Percentiles rank a stretch among this genome's conserved stretches.
Conservation (phyloP, 2,113 vertebrate genomes). For the Xenopus borealis region DNA sequence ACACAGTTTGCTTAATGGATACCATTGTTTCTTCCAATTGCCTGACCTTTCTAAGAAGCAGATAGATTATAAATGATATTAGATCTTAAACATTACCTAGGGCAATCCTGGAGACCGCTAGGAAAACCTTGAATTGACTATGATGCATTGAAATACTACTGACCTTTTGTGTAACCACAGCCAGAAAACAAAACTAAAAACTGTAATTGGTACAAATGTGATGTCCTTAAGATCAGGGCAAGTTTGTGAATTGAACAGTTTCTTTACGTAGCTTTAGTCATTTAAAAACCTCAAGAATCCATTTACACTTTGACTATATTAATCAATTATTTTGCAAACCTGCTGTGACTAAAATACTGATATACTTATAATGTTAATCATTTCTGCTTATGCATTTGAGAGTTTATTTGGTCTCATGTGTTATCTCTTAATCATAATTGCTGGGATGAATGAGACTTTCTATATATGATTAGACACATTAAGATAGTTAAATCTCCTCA, state of each 20-base stretch:
- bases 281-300: background rate
- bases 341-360: too few relatives aligned
- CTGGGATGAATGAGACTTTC: background rate
- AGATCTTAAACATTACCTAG: constrained; percentile 39
- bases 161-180: constrained; percentile 40
- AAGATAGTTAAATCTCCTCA: background rate
- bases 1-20: constrained; percentile 16
- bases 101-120: constrained; percentile 28
- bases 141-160: constrained; percentile 29
- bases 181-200: constrained; percentile 16
- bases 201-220: constrained; percentile 36
- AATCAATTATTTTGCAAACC: background rate
- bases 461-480: background rate
- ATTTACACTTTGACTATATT: too few relatives aligned
- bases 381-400: too few relatives aligned
- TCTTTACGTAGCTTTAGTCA: background rate
- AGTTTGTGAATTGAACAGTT: background rate
- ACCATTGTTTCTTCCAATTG: constrained; percentile 12
- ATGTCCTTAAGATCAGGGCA: background rate
- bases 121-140: constrained; percentile 11
- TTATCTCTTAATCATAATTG: background rate
- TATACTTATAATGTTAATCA: too few relatives aligned
- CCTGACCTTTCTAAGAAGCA: constrained; percentile 40
- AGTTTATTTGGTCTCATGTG: too few relatives aligned
- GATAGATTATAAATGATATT: constrained; percentile 32